These are phyloP conservation scores for Fabriciana adippe DNA, from an alignment of 2,888 invertebrate genomes.

Conservation along the genomic window DNA sequence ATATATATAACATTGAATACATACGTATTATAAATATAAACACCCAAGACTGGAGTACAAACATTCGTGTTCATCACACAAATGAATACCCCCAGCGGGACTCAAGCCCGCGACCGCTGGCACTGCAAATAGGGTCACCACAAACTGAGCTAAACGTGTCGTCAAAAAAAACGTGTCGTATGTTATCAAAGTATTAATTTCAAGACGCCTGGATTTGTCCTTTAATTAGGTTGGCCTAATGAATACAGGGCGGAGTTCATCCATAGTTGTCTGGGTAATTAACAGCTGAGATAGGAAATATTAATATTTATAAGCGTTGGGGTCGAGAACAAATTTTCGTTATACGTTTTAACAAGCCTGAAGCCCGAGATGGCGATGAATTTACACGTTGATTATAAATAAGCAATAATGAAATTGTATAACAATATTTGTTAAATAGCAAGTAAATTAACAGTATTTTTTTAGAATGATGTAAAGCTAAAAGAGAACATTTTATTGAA, in stretches of 20 bases:
- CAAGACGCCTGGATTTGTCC: conserved; percentile 62
- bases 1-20: too few relatives aligned
- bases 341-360: conserved; percentile 57
- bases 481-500: too few relatives aligned
- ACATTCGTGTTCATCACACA: too few relatives aligned
- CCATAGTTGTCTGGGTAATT: conserved; percentile 75
- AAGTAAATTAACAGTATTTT: background rate
- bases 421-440: conserved; percentile 23
- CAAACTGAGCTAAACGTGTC: too few relatives aligned
- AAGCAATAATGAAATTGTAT: conserved; percentile 36
- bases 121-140: too few relatives aligned
- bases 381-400: conserved; percentile 60
- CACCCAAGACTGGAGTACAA: too few relatives aligned
- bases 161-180: background rate
- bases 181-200: conserved; percentile 56
- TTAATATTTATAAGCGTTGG: conserved; percentile 75
- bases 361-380: conserved; percentile 58
- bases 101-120: too few relatives aligned
- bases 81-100: too few relatives aligned
- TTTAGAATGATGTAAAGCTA: too few relatives aligned
- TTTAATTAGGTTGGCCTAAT: conserved; percentile 74
- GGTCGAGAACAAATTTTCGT: conserved; percentile 58
- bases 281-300: conserved; percentile 75
- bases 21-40: too few relatives aligned
- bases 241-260: conserved; percentile 70